Percentiles rank a stretch among this genome's conserved stretches.
These are phyloP conservation scores for Sciurus vulgaris DNA, from an alignment of 2,797 vertebrate species.

Conservation along the genomic window DNA sequence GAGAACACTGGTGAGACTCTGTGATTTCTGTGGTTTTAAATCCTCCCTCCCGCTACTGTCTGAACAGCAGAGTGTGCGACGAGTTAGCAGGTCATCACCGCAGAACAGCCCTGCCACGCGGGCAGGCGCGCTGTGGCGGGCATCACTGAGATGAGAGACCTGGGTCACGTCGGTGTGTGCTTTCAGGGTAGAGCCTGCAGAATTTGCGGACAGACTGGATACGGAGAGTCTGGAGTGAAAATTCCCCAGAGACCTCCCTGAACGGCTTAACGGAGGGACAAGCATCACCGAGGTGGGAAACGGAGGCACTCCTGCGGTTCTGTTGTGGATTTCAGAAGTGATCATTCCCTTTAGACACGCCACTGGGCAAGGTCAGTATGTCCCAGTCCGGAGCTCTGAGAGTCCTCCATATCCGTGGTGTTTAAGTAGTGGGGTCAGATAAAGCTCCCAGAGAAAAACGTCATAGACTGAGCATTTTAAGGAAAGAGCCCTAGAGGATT, in stretches of 20 bases:
- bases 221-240: background rate
- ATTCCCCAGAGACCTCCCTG: background rate
- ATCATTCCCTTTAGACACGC: background rate
- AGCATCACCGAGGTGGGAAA: background rate
- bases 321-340: background rate
- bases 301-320: background rate
- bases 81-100: background rate
- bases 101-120: fast-evolving
- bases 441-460: background rate
- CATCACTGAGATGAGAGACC: fast-evolving
- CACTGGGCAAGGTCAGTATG: background rate
- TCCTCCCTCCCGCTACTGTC: background rate
- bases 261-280: background rate
- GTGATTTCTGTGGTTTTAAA: background rate
- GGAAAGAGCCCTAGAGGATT: background rate
- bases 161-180: fast-evolving
- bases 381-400: background rate
- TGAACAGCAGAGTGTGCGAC: fast-evolving
- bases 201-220: background rate
- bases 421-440: background rate
- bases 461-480: fast-evolving
- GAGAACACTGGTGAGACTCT: background rate
- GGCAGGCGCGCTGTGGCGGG: no score
- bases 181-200: background rate
- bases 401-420: background rate